A percentile compares a stretch with the other conserved stretches of the same genome.
phyloP scores from a whole-genome alignment of 2,797 vertebrate species.

The Gobionotothen gibberifrons region DNA sequence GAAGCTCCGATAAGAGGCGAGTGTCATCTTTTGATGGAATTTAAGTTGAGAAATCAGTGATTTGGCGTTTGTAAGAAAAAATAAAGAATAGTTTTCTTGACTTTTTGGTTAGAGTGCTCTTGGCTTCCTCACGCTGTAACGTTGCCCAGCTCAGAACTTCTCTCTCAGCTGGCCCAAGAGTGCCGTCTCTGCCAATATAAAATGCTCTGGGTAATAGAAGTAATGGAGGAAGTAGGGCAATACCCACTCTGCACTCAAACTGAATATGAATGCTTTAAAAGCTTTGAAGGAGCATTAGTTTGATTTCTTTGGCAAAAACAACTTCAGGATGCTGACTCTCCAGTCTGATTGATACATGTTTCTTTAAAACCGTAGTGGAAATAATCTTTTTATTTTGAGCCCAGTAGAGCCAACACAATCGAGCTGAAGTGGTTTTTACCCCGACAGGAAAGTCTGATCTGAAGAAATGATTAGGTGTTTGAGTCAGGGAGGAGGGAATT shows the following conservation, averaged over 20 bases:
- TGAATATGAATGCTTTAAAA: slow-evolving; percentile 45
- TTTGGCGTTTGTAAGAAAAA: background rate
- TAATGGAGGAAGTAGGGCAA: slow-evolving; percentile 53
- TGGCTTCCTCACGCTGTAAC: slow-evolving; percentile 17
- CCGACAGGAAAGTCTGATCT: slow-evolving; percentile 51
- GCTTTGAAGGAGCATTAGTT: slow-evolving; percentile 43
- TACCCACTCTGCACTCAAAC: slow-evolving; percentile 34
- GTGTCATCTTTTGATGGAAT: slow-evolving; percentile 1
- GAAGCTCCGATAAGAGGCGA: background rate
- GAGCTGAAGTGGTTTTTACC: slow-evolving; percentile 65
- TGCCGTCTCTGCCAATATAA: slow-evolving; percentile 26
- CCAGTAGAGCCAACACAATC: slow-evolving; percentile 50
- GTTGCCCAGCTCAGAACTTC: slow-evolving; percentile 8
- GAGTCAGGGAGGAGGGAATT: slow-evolving; percentile 39
- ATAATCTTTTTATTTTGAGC: slow-evolving; percentile 42
- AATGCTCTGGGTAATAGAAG: slow-evolving; percentile 46
- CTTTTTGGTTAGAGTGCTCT: background rate
- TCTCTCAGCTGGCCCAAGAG: slow-evolving; percentile 32
- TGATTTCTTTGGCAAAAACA: slow-evolving; percentile 48
- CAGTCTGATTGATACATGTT: slow-evolving; percentile 34
- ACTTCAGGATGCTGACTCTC: slow-evolving; percentile 41
- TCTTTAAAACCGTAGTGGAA: slow-evolving; percentile 7
- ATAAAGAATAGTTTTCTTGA: background rate
- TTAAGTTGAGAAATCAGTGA: background rate
- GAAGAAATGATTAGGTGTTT: slow-evolving; percentile 50